These are phyloP conservation scores for Cerastis leucographa DNA, from an alignment of 2,888 invertebrate genomes.

Conservation along the genomic window DNA sequence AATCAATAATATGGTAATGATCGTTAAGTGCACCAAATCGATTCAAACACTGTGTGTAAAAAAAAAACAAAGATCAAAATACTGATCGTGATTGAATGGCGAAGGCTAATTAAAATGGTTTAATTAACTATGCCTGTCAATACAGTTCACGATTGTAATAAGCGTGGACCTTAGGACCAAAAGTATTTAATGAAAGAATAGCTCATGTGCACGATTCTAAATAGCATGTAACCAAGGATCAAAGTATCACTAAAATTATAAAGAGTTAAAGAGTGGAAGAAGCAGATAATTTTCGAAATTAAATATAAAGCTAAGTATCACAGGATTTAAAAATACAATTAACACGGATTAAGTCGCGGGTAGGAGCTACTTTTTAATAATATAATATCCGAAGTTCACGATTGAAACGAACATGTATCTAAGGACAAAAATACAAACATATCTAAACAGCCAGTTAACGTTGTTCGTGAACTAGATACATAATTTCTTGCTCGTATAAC, in stretches of 20 bases:
- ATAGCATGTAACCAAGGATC: neutral
- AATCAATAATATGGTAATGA: constrained; percentile 41
- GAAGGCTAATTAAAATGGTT: constrained; percentile 54
- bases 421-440: neutral
- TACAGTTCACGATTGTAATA: constrained; percentile 42
- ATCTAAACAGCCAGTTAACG: constrained; percentile 25
- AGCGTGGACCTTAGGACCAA: constrained; percentile 17
- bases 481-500: constrained; percentile 39
- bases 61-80: constrained; percentile 34
- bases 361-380: neutral
- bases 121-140: constrained; percentile 51
- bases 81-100: constrained; percentile 49
- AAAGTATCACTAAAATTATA: neutral
- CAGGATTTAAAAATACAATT: neutral
- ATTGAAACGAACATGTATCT: neutral
- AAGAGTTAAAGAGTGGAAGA: neutral
- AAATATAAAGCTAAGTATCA: no score
- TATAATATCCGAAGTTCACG: neutral
- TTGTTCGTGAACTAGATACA: constrained; percentile 64
- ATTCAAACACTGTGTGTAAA: constrained; percentile 22
- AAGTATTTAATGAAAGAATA: constrained; percentile 17
- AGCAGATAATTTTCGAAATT: neutral
- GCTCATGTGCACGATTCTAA: constrained; percentile 12
- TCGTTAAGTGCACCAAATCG: constrained; percentile 32
- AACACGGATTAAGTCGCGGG: neutral